Percentiles rank a stretch among this genome's conserved stretches.
phyloP scores from a whole-genome alignment of 2,888 invertebrate genomes.

The Cephus nigrinus region DNA sequence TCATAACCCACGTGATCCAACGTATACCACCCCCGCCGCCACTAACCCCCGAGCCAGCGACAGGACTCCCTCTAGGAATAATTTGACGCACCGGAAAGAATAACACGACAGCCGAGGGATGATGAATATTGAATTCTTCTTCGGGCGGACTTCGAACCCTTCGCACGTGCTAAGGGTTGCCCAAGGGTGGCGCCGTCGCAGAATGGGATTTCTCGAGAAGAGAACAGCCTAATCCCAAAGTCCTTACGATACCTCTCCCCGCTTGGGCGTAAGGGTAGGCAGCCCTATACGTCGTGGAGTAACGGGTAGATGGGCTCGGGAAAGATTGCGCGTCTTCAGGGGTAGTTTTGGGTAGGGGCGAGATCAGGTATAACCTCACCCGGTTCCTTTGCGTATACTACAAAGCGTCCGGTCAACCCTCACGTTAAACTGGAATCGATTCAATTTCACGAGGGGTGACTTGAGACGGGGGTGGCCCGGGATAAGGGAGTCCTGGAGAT shows the following conservation, averaged over 20 bases:
- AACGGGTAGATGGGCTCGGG: not conserved
- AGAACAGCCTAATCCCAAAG: not conserved
- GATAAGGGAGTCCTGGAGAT: not conserved
- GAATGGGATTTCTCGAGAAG: not conserved
- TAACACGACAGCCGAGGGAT: conserved; percentile 1
- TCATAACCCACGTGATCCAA: conserved; percentile 32
- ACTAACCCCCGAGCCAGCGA: not conserved
- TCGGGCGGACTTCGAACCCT: not conserved
- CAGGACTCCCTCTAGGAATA: not conserved
- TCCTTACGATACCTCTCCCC: not conserved
- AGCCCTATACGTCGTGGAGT: not conserved
- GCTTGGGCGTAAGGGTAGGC: not conserved
- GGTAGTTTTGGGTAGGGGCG: not conserved
- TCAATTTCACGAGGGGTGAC: not conserved
- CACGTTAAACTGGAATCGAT: not conserved
- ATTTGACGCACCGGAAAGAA: conserved; percentile 6
- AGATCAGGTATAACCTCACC: not conserved
- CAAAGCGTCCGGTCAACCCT: not conserved
- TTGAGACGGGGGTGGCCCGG: not conserved
- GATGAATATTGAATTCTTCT: not conserved
- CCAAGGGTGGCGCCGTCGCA: not conserved
- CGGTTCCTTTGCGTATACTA: not conserved
- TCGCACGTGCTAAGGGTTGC: not conserved
- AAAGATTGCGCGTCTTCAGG: not conserved
- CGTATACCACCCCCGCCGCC: not conserved